Base-by-base conservation (phyloP, 2,797 vertebrate species). In the Ctenochaetus hawaiiensis region DNA sequence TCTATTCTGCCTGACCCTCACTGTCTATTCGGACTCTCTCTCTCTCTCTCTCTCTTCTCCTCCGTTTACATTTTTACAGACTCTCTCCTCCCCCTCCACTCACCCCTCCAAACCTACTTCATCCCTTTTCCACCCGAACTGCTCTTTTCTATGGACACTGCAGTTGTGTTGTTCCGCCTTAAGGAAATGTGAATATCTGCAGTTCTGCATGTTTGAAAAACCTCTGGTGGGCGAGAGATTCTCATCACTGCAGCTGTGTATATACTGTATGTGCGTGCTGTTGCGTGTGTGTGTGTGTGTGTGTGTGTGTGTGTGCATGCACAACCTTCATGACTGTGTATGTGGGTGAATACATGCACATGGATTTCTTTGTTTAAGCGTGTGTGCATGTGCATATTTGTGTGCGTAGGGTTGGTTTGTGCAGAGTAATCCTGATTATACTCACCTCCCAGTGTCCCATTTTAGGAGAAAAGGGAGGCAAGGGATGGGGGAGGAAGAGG, bases 371-470 rank as follows among this genome's bases (percentile, higher is more conserved):
- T 58, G 39, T 82, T 74, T 68, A 45, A 44, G 54, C 8, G 26
- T 48, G 77, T 63, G 75, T 26, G 59, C 45, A 11, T 54, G 48
- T 56, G 47, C 48, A n/a, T 75, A 5, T 85, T 8, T 70, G 56
- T 34, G 66, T 66, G 59, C 74, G 54, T 71, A 10, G 47, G 78
- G n/a, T 67, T 80, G 65, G 77, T 88, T 85, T 89, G 78, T 88
- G 85, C 78, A 82, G 80, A 69, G 79, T 93, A 93, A 93, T 93
- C 93, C 91, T 81, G 89, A 91, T 93, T 92, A 91, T 88, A 78
- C 88, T 87, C 91, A 90, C 90, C 89, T 92, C 92, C 84, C 83
- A 79, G 87, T 88, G 88, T 91, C 89, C 91, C 91, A 90, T 90
- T 93, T 94, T 91, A 83, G 86, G 81, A 76, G 87, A 87, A 90